phyloP scores from a whole-genome alignment of 2,888 invertebrate genomes.

The Tethea ocularis region DNA sequence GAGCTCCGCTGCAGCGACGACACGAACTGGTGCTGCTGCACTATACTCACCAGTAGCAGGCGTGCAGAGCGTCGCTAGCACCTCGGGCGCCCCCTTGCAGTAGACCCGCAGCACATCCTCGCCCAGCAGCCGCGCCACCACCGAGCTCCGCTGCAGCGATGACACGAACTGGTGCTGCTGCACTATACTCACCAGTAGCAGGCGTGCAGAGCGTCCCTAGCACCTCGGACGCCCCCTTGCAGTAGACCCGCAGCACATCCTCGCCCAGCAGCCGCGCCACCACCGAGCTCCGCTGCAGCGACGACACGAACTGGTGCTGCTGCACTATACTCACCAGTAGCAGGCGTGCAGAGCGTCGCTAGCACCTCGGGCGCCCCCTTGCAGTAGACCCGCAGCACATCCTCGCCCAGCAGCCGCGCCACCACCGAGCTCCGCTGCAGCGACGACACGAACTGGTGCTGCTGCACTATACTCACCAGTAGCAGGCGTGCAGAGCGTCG shows the following conservation, averaged over 20 bases:
- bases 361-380: conserved; percentile 98
- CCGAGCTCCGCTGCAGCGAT: conserved; percentile 94
- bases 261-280: conserved; percentile 90
- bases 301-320: conserved; percentile 94
- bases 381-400: conserved; percentile 91
- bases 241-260: conserved; percentile 90
- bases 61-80: conserved; percentile 90
- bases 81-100: conserved; percentile 97
- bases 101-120: conserved; percentile 90
- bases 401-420: conserved; percentile 88
- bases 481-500: conserved; percentile 87
- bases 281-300: conserved; percentile 95
- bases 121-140: conserved; percentile 90
- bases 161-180: conserved; percentile 95
- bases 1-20: no score
- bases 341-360: conserved; percentile 87
- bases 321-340: conserved; percentile 92
- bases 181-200: conserved; percentile 90
- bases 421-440: conserved; percentile 96
- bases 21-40: no score
- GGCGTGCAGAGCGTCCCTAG: conserved; percentile 89
- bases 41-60: conserved; percentile 49
- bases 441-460: conserved; percentile 94
- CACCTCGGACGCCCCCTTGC: conserved; percentile 98
- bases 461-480: conserved; percentile 92